phyloP scores from a whole-genome alignment of 2,113 vertebrate species.

The Aviceda subcristata region DNA sequence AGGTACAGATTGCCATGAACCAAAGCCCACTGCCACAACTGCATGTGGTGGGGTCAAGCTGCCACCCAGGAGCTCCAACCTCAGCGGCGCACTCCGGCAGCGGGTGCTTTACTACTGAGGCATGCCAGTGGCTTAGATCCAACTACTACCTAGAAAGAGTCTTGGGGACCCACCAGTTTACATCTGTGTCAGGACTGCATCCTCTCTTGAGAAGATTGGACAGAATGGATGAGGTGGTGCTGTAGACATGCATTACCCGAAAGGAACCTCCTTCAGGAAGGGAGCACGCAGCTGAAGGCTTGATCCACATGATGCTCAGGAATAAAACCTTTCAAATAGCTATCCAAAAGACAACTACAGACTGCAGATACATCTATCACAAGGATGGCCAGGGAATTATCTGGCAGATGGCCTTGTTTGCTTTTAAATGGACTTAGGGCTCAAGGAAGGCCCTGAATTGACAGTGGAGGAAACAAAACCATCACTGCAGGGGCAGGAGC shows the following conservation, averaged over 20 bases:
- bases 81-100: neutral
- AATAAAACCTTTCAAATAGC: neutral
- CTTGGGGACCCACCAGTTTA: neutral
- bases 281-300: neutral
- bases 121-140: neutral
- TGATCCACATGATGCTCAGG: neutral
- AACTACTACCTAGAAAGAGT: neutral
- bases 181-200: neutral
- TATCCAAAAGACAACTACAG: neutral
- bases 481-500: neutral
- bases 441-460: neutral
- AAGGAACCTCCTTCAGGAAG: neutral
- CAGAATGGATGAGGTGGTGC: neutral
- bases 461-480: neutral
- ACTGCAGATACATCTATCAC: neutral
- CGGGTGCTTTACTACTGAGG: neutral
- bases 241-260: neutral
- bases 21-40: neutral
- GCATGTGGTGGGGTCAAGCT: neutral
- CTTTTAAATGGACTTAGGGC: neutral
- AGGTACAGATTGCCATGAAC: neutral
- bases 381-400: neutral
- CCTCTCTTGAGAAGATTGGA: neutral
- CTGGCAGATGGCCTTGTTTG: neutral
- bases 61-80: neutral